phyloP scores from a whole-genome alignment of 2,797 vertebrate genomes.

The Platalea minor region DNA sequence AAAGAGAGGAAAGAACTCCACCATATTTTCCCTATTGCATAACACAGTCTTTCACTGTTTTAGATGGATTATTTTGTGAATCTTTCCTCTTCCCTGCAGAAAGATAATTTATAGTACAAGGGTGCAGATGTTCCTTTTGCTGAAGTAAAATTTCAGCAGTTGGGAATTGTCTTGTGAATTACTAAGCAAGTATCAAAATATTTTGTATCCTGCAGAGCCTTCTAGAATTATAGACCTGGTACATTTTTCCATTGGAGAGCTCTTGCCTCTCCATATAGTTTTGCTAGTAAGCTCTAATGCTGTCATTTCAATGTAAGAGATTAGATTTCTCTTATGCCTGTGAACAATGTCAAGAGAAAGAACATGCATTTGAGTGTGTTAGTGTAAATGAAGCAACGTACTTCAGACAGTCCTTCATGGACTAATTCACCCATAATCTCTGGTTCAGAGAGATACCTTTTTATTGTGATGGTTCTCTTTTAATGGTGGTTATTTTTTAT shows the following conservation, averaged over 20 bases:
- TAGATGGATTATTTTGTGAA: neutral
- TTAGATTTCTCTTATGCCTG: neutral
- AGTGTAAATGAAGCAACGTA: neutral
- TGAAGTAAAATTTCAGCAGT: neutral
- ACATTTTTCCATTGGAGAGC: neutral
- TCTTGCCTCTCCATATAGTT: neutral
- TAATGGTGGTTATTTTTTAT: neutral
- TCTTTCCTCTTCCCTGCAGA: neutral
- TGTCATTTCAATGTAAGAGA: neutral
- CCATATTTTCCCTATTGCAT: neutral
- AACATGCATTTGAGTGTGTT: neutral
- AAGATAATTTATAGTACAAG: neutral
- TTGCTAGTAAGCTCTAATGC: neutral
- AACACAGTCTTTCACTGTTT: neutral
- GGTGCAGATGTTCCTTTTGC: neutral
- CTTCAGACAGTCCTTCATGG: neutral
- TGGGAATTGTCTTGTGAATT: neutral
- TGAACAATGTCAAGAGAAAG: neutral
- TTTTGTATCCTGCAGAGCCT: neutral
- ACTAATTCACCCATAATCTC: neutral
- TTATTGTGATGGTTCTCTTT: neutral
- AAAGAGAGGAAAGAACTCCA: neutral
- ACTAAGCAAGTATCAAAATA: neutral
- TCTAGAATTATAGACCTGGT: neutral
- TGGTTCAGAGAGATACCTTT: neutral